Evolutionary conservation across 1,140 invertebrate genomes (phyloP).

Genomic region (Bombus superbus): DNA sequence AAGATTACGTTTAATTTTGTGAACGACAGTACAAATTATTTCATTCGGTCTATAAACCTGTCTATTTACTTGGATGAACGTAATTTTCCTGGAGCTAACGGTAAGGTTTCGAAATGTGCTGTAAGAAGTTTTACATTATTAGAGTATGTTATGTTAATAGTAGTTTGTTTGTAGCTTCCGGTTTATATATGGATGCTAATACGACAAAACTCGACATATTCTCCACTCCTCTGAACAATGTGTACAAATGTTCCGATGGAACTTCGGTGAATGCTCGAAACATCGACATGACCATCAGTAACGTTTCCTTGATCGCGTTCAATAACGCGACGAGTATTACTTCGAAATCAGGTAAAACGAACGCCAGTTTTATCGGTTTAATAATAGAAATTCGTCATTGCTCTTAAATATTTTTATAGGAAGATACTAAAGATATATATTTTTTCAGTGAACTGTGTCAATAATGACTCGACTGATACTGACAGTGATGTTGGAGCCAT

Average conservation of each 20-base stretch:
- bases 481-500: conserved; percentile 33
- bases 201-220: background rate
- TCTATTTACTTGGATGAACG: background rate
- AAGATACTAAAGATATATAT: background rate
- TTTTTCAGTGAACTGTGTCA: conserved; percentile 28
- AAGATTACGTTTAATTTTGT: background rate
- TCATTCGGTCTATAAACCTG: background rate
- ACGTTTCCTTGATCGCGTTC: conserved; percentile 59
- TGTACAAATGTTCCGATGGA: background rate
- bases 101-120: background rate
- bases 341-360: conserved; percentile 40
- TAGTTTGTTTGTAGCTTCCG: too few species aligned
- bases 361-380: background rate
- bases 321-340: conserved; percentile 8
- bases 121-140: background rate
- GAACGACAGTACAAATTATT: background rate
- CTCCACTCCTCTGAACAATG: background rate
- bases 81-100: background rate
- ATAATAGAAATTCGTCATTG: background rate
- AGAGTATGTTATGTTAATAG: too few species aligned
- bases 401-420: too few species aligned
- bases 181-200: too few species aligned
- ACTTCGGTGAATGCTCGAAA: accelerated
- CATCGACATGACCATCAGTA: conserved; percentile 2
- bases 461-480: background rate